Evolutionary conservation across 1,140 invertebrate genomes (phyloP).

Genomic region (Apis cerana): DNA sequence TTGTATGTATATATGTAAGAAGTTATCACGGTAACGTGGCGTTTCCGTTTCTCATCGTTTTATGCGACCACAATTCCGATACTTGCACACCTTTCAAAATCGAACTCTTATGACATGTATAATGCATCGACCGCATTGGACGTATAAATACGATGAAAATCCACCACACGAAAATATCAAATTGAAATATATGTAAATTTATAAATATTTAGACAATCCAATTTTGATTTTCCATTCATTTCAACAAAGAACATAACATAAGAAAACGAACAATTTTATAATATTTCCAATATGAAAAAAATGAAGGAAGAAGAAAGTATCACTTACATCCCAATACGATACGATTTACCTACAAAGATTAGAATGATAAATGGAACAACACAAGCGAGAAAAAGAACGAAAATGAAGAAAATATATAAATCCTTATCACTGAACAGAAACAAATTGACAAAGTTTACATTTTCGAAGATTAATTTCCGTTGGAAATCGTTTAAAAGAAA

Average conservation of each 20-base stretch:
- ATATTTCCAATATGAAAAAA: no score
- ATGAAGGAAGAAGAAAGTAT: no score
- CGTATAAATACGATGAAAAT: not conserved
- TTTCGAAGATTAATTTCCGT: constrained; percentile 58
- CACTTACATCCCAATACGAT: no score
- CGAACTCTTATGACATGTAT: constrained; percentile 3
- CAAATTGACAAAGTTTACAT: not conserved
- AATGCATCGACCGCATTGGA: not conserved
- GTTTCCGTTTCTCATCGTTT: constrained; percentile 29
- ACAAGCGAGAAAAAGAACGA: not conserved
- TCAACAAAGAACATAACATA: no score
- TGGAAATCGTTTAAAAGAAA: constrained; percentile 41
- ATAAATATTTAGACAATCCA: not conserved
- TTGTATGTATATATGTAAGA: not conserved
- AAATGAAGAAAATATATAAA: not conserved
- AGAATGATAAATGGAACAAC: no score
- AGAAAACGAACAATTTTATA: no score
- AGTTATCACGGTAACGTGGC: constrained; percentile 10
- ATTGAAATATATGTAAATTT: not conserved
- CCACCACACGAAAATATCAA: not conserved
- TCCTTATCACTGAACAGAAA: not conserved
- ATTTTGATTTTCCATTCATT: no score
- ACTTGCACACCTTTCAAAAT: not conserved
- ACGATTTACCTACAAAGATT: no score
- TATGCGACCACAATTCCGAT: constrained; percentile 12